Percentiles rank a stretch among this genome's conserved stretches.
Conservation (phyloP, 2,113 vertebrate species). For the Lepisosteus oculatus region DNA sequence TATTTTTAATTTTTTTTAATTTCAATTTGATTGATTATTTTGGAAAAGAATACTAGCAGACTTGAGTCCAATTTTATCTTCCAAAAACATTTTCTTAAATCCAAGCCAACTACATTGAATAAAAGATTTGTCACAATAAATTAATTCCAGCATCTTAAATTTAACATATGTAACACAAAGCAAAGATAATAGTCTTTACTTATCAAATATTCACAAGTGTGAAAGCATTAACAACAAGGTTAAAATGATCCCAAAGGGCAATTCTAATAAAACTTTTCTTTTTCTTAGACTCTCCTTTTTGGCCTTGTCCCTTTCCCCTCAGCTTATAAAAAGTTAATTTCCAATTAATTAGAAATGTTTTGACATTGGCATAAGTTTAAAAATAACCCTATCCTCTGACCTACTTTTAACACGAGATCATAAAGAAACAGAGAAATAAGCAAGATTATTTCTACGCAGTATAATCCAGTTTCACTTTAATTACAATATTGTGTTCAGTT, state of each 20-base stretch:
- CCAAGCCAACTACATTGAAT: no score
- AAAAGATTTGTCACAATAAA: no score
- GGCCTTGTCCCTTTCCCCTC: conserved; percentile 21
- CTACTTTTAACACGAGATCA: conserved; percentile 47
- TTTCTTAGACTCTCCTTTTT: conserved; percentile 28
- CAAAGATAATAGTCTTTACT: no score
- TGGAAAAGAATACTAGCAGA: no score
- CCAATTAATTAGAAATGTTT: conserved; percentile 59
- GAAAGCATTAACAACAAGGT: no score
- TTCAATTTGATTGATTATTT: no score
- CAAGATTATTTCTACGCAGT: conserved; percentile 19
- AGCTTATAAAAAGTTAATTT: conserved; percentile 58
- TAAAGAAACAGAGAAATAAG: conserved; percentile 25
- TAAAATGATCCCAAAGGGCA: conserved; percentile 24
- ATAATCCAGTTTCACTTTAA: conserved; percentile 17
- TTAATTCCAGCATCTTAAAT: no score
- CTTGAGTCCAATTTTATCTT: no score
- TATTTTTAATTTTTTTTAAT: no score
- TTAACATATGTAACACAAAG: no score
- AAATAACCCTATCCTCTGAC: conserved; percentile 56
- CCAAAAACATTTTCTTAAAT: no score
- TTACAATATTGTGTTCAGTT: background rate
- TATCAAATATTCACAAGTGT: no score
- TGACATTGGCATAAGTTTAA: conserved; percentile 35
- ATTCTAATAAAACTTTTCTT: conserved; percentile 39